Conservation (phyloP, 2,888 invertebrate genomes). For the Rhyacophila evoluta region DNA sequence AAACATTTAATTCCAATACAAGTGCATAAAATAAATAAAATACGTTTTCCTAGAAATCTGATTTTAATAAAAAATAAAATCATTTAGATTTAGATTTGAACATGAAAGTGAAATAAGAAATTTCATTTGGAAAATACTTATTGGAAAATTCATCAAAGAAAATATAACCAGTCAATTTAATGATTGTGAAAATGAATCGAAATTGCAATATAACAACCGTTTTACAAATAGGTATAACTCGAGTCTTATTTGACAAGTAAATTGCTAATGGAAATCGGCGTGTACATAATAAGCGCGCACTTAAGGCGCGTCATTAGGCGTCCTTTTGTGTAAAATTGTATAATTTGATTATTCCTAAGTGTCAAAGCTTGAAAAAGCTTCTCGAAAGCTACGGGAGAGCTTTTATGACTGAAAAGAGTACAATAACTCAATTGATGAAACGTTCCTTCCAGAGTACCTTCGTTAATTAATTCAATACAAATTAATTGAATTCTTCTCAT, state of each 20-base stretch:
- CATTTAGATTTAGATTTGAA: too few species aligned
- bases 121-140: too few species aligned
- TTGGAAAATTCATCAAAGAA: background rate
- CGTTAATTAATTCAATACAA: slow-evolving; percentile 37
- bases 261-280: slow-evolving; percentile 19
- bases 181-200: background rate
- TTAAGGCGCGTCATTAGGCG: slow-evolving; percentile 42
- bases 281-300: slow-evolving; percentile 34
- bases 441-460: slow-evolving; percentile 25
- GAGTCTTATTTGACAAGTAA: slow-evolving; percentile 10
- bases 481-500: slow-evolving; percentile 4
- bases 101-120: too few species aligned
- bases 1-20: too few species aligned
- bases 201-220: background rate
- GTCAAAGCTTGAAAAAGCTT: slow-evolving; percentile 47
- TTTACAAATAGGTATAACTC: background rate
- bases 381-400: slow-evolving; percentile 33
- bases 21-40: too few species aligned
- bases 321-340: slow-evolving; percentile 43
- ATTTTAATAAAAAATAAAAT: too few species aligned
- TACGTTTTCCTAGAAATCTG: too few species aligned
- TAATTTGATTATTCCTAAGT: slow-evolving; percentile 50
- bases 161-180: background rate
- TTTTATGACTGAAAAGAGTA: slow-evolving; percentile 48
- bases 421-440: slow-evolving; percentile 44